Percentiles rank a stretch among this genome's conserved stretches.
These are phyloP conservation scores for Ylistrum balloti DNA, from an alignment of 1,140 invertebrate genomes.

Conservation along the genomic window DNA sequence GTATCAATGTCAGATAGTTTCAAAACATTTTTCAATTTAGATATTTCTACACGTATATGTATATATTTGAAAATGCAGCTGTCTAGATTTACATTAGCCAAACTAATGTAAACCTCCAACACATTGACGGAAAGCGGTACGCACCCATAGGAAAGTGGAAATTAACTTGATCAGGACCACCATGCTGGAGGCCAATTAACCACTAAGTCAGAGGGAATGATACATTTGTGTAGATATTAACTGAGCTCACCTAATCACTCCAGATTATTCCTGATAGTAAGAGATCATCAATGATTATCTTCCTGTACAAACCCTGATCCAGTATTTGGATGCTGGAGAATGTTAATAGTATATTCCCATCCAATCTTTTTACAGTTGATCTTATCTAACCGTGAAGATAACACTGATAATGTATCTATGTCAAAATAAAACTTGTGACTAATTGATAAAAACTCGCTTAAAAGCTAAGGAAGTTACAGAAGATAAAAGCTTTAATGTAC, in stretches of 20 bases:
- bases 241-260: not conserved
- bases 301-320: not conserved
- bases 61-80: too few relatives aligned
- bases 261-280: not conserved
- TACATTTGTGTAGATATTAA: slow-evolving; percentile 20
- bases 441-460: not conserved
- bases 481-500: not conserved
- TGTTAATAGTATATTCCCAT: not conserved
- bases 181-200: not conserved
- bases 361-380: not conserved
- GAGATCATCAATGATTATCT: not conserved
- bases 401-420: not conserved
- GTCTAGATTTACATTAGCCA: too few relatives aligned
- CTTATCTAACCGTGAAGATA: too few relatives aligned
- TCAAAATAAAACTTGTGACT: not conserved
- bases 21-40: too few relatives aligned
- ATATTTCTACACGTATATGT: too few relatives aligned
- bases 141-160: not conserved
- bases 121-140: not conserved
- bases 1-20: too few relatives aligned
- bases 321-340: not conserved
- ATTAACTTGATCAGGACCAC: not conserved
- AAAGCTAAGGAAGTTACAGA: not conserved
- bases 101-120: too few relatives aligned
- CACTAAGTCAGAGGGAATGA: not conserved